Evolutionary conservation across 2,888 invertebrate genomes (phyloP), one percentile per base, ranked within the genome.

Genomic region (Nipponacmea schrenckii): DNA sequence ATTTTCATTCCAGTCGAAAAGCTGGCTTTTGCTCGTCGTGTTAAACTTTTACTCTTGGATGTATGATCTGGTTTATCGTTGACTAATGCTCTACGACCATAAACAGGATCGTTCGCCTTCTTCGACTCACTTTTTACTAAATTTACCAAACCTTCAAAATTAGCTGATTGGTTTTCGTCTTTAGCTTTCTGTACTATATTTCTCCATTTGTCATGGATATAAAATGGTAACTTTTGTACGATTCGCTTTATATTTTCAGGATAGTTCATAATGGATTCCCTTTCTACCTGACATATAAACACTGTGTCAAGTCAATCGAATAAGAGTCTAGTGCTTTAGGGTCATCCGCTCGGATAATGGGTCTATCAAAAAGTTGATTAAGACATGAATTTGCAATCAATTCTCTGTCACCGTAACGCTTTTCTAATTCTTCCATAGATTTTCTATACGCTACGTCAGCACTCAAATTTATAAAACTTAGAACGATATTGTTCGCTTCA

Each of bases 171-270:
- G 3, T 64, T 31, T 17, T 45, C 20, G 1, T 71, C 76, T 44
- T 68, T 72, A 3, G 26, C 45, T 8, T 62, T 64, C 15, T 65
- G 62, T 0, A 72, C 73, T 15, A 67, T 20, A 39, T 48, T 74
- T 66, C 71, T 64, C 70, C 70, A 76, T 44, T 66, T 44, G 26
- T 75, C 77, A 14, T 77, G 77, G 31, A 75, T 31, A n/a, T 71
- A 63, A 56, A 67, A 68, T 1, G 73, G 74, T 24, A 77, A 45
- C 50, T 77, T 77, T 8, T 15, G 20, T 62, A 75, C 56, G 0
- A 73, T 39, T 69, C 44, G 62, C 39, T 70, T 75, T 12, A 77
- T 66, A 62, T 74, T 75, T 2, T 73, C 77, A 1, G 69, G 45
- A 46, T 73, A 74, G 39, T 74, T 69, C 12, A 74, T 27, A 26